These are phyloP conservation scores for Anhinga rufa DNA, from an alignment of 2,113 vertebrate genomes.

Conservation along the genomic window DNA sequence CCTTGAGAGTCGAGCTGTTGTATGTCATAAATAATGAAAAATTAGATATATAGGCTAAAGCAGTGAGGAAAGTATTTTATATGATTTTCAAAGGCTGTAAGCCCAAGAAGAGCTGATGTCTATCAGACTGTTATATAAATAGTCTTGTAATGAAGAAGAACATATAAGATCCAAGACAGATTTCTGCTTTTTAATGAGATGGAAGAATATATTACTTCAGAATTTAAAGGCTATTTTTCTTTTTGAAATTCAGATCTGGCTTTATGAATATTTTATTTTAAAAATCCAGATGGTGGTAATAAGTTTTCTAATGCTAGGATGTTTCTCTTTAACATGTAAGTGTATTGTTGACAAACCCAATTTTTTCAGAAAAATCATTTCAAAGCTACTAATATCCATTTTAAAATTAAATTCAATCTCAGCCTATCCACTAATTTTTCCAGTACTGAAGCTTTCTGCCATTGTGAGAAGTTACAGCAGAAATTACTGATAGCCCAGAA, in stretches of 20 bases:
- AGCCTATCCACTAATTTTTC: neutral
- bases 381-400: neutral
- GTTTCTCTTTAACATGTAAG: neutral
- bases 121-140: conserved; percentile 44
- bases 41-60: conserved; percentile 8
- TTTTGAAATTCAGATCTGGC: conserved; percentile 36
- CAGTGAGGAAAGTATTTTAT: neutral
- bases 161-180: conserved; percentile 31
- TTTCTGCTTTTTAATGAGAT: conserved; percentile 49
- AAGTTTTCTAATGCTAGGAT: neutral
- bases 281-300: neutral
- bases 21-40: conserved; percentile 51
- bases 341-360: neutral
- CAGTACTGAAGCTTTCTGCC: neutral
- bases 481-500: neutral
- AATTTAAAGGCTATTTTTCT: conserved; percentile 56
- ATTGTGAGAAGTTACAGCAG: neutral
- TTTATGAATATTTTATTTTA: conserved; percentile 51
- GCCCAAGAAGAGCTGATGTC: neutral
- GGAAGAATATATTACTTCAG: conserved; percentile 32
- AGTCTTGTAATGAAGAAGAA: conserved; percentile 42
- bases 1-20: conserved; percentile 15
- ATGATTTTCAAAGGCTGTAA: conserved; percentile 36
- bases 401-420: neutral
- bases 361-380: neutral